Base-by-base conservation (phyloP, 2,888 invertebrate genomes). In the Temnothorax rugatulus region DNA sequence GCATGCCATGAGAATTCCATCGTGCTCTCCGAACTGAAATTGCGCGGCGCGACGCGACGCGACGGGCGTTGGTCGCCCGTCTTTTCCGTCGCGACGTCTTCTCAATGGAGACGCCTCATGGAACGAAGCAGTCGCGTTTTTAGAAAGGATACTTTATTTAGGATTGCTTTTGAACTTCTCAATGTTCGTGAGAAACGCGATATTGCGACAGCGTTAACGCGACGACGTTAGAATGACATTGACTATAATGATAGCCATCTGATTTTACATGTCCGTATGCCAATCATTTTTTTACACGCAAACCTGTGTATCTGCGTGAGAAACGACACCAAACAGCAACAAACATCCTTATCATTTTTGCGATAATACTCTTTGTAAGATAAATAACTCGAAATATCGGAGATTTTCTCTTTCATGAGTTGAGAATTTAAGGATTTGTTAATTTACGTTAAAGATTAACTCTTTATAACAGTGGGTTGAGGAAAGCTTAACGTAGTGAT, bases 11-110 rank as follows among this genome's bases (percentile, higher is more conserved):
- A 38, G 44, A 57, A 77, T 61, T 79, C 44, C 69, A 47, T 41
- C 25, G 63, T 63, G 66, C 57, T 47, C 11, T n/a, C 50, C 15
- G 73, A 41, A 13, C 34, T 73, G 54, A 82, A 76, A 76, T 50
- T 73, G 50, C 61, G 50, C 61, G 71, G 50, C 61, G 61, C 61
- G 71, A n/a, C 57, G 59, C 50, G 68, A 38, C 63, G 34, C 41
- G 38, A 18, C 47, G 66, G 66, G 44, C 74, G 44, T 29, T 47
- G 61, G 15, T 47, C 61, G 50, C 7, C 0, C 74, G 29, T 29
- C 29, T 29, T 29, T 29, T 29, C 34, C 34, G 47, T 75, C 75
- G 63, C 63, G 61, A 75, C 47, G 47, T 18, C 21, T 75, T 11
- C 59, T 59, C n/a, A 15, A 61, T 13, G 47, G 38, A 9, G 9